Evolutionary conservation across 2,888 invertebrate species (phyloP), one percentile per base, ranked within the genome.

Genomic region (Alsophila aescularia): DNA sequence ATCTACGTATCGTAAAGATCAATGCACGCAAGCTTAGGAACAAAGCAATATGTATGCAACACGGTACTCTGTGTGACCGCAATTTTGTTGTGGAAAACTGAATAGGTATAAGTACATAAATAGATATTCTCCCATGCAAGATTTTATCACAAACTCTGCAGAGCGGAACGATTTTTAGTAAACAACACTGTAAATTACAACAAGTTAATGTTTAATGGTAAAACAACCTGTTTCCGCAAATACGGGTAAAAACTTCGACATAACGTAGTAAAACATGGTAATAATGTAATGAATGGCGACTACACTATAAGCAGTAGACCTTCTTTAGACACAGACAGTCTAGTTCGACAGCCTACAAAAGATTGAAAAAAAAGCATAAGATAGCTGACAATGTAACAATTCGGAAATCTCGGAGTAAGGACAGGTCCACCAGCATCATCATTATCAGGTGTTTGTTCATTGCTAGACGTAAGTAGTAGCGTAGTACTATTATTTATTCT

Each of bases 131-230:
- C 27, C 2, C 2, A 27, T 34, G 34, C 41, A 49, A 51, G 43
- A 51, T 43, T 32, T 31, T 43, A 51, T 51, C 37, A 21, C 24
- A 18, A 51, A 35, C 18, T 32, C 35, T 16, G 16, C 41, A 42
- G 50, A 24, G 41, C 50, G 35, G 12, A 29, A 42, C 50, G 41
- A n/a, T n/a, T 3, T 41, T 27, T 32, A 14, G 10, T 49, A 35
- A 34, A 16, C 29, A 15, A 41, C 15, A 27, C 0, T 10, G 27
- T n/a, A 16, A n/a, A 15, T 10, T 27, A 15, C 37, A 31, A 7
- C 24, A 7, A 24, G 29, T 29, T 10, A 10, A 29, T 8, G 29
- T 10, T 1, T 29, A 32, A 14, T 13, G 27, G 18, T 32, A 7
- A 21, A 12, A 37, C 18, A 12, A 18, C 18, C 10, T 37, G 18